Base-by-base conservation (phyloP, 1,140 invertebrate genomes). In the Holcopasites calliopsidis region DNA sequence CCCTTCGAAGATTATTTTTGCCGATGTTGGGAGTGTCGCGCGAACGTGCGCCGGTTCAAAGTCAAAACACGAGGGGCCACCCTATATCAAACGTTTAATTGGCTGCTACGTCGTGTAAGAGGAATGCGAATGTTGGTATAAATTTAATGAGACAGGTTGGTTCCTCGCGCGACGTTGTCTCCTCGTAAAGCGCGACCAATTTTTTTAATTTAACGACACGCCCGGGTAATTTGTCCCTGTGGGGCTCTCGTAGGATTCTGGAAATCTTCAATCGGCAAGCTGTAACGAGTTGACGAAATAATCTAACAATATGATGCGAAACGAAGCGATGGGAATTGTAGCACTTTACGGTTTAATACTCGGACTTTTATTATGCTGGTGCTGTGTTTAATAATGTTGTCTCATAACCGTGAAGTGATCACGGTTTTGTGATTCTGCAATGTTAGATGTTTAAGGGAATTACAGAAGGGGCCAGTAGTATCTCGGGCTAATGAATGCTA, bases 81-180 rank as follows among this genome's bases (percentile, higher is more conserved):
- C 38, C 54, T 75, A 78, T 82, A 83, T 81, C 75, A 81, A 81
- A 81, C 60, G 64, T 81, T 83, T 82, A 83, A 83, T 82, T 83
- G 76, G 76, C 40, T 49, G 54, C 60, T 33, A 62, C 65, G 54
- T 74, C 64, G 61, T 35, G 26, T 6, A 26, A 11, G 18, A 49
- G 44, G 57, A 74, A 80, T 74, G 75, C 40, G 52, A 77, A 80
- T 55, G 50, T 50, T 38, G 26, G 31, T 38, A 60, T 78, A 74
- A 78, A 77, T 81, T 74, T 57, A 68, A 81, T 60, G 49, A 57
- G 47, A 82, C 74, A 50, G 26, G 42, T 35, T 5, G 33, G 42
- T 61, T 44, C 23, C 28, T 26, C 54, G 3, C 7, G 21, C 28
- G 65, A 7, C 50, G 18, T 76, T 55, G 31, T 42, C 58, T 13